These are phyloP conservation scores for Agrotis puta DNA, from an alignment of 2,888 invertebrate genomes.

Conservation along the genomic window DNA sequence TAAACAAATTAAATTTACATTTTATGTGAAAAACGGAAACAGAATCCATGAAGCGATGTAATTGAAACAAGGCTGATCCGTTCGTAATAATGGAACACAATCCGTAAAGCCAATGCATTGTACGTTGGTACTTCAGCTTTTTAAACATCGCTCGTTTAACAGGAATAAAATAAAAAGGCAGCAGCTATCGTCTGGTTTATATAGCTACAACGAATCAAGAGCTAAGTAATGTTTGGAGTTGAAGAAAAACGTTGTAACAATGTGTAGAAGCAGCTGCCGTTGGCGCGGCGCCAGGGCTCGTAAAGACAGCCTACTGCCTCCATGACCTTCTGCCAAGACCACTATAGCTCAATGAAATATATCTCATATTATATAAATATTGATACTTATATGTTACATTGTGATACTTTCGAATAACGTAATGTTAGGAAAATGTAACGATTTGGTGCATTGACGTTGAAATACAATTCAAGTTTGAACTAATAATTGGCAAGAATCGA, in stretches of 20 bases:
- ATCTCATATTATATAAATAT: conserved; percentile 14
- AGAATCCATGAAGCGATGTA: conserved; percentile 27
- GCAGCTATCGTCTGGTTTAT: conserved; percentile 24
- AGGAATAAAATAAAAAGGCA: conserved; percentile 42
- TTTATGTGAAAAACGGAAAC: conserved; percentile 24
- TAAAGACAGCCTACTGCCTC: conserved; percentile 60
- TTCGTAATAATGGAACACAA: conserved; percentile 44
- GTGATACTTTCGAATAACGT: neutral
- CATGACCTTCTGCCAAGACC: conserved; percentile 54
- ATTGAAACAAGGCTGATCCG: conserved; percentile 39
- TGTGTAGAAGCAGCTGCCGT: conserved; percentile 70
- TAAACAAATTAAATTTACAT: conserved; percentile 32
- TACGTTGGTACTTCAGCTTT: conserved; percentile 9
- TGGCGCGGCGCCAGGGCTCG: conserved; percentile 76
- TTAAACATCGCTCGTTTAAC: conserved; percentile 16
- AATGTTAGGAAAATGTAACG: neutral
- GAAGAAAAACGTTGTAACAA: conserved; percentile 73
- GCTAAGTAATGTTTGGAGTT: conserved; percentile 69
- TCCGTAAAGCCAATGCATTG: conserved; percentile 37
- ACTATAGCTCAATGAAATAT: conserved; percentile 37
- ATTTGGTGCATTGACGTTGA: neutral
- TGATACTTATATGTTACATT: conserved; percentile 2
- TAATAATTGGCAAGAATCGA: neutral
- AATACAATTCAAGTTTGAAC: neutral
- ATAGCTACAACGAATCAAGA: conserved; percentile 67